Conservation (phyloP, 2,888 invertebrate genomes). For the Nomada ferruginata region DNA sequence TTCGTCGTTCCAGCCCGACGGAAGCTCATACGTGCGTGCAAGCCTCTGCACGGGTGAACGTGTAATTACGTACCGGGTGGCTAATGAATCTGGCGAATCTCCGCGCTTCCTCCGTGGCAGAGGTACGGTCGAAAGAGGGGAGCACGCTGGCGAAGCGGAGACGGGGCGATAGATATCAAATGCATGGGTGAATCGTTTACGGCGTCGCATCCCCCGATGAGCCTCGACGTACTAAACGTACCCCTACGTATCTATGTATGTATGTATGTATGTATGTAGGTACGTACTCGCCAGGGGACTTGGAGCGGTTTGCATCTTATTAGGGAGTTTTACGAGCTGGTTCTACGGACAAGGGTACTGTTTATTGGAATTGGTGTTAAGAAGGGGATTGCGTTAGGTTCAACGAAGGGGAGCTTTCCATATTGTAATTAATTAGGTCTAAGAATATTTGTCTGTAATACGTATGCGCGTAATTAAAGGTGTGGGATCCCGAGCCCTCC, state of each 20-base stretch:
- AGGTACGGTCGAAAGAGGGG: constrained; percentile 4
- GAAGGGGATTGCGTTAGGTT: neutral
- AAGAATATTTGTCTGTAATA: too few species aligned
- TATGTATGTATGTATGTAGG: neutral
- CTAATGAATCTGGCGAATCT: constrained; percentile 64
- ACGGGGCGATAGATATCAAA: constrained; percentile 13
- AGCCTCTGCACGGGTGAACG: constrained; percentile 49
- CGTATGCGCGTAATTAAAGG: too few species aligned
- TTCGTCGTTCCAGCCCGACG: constrained; percentile 36
- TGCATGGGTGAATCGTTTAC: constrained; percentile 13
- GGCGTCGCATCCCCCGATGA: neutral
- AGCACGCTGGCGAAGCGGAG: neutral
- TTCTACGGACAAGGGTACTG: neutral
- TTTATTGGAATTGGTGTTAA: too few species aligned
- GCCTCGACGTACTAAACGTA: neutral
- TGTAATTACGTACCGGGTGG: constrained; percentile 65
- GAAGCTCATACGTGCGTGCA: constrained; percentile 41
- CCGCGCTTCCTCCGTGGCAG: neutral
- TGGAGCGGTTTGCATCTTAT: constrained; percentile 3
- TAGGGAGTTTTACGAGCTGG: neutral
- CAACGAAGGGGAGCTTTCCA: too few species aligned
- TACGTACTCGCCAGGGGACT: neutral
- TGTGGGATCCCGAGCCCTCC: too few species aligned
- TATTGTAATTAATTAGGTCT: too few species aligned
- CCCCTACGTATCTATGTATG: neutral